These are phyloP conservation scores for Papilio protenor DNA, from an alignment of 2,888 invertebrate species.

Conservation along the genomic window DNA sequence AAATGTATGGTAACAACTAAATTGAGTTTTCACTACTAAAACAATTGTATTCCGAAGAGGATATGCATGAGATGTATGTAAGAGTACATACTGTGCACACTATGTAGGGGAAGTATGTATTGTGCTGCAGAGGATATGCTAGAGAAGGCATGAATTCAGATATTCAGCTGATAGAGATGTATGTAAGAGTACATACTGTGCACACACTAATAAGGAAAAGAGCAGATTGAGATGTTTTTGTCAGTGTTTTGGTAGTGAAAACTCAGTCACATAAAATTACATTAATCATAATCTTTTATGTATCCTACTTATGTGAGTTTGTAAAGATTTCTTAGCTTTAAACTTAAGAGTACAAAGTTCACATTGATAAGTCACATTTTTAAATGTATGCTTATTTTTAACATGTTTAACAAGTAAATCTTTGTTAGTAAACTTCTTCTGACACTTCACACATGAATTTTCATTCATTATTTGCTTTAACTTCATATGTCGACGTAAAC, in stretches of 20 bases:
- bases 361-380: slow-evolving; percentile 72
- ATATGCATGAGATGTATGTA: too few species aligned
- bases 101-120: too few species aligned
- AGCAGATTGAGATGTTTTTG: neutral
- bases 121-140: too few species aligned
- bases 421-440: slow-evolving; percentile 72
- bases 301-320: slow-evolving; percentile 69
- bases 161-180: too few species aligned
- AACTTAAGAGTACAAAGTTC: slow-evolving; percentile 73
- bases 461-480: slow-evolving; percentile 72
- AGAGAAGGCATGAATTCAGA: too few species aligned
- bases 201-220: neutral
- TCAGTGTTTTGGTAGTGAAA: neutral
- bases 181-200: too few species aligned
- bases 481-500: slow-evolving; percentile 73
- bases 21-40: too few species aligned
- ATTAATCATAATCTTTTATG: slow-evolving; percentile 75
- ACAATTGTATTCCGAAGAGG: too few species aligned
- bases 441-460: slow-evolving; percentile 74
- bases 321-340: slow-evolving; percentile 70
- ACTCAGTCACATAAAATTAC: neutral
- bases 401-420: slow-evolving; percentile 70
- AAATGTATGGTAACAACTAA: too few species aligned
- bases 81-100: too few species aligned
- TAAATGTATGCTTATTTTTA: slow-evolving; percentile 71